A percentile compares a stretch with the other conserved stretches of the same genome.
Conservation (phyloP, 2,888 invertebrate genomes). For the Sphaeridia pumilis region DNA sequence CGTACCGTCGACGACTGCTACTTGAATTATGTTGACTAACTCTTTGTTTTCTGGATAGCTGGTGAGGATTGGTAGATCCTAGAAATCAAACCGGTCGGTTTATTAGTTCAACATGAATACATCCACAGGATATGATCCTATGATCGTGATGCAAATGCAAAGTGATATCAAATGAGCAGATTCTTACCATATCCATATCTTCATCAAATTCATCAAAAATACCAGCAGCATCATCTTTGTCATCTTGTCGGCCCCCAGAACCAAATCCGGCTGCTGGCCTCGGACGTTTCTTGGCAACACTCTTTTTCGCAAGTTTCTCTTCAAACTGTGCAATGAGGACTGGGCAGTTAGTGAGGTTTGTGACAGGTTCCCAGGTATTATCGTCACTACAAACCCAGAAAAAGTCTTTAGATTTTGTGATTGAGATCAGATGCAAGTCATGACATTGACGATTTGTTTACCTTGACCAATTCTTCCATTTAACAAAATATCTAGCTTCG, state of each 20-base stretch:
- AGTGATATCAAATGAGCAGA: too few species aligned
- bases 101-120: too few species aligned
- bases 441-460: slow-evolving; percentile 3
- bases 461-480: slow-evolving; percentile 29
- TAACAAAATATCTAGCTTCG: slow-evolving; percentile 18
- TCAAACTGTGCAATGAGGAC: slow-evolving; percentile 19
- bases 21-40: slow-evolving; percentile 9
- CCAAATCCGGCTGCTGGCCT: too few species aligned
- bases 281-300: neutral
- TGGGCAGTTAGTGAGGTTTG: slow-evolving; percentile 20
- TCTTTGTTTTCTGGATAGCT: slow-evolving; percentile 7
- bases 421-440: neutral
- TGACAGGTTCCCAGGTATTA: slow-evolving; percentile 25
- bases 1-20: slow-evolving; percentile 7
- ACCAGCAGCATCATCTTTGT: too few species aligned
- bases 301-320: neutral
- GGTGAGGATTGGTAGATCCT: slow-evolving; percentile 1
- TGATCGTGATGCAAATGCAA: too few species aligned
- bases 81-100: too few species aligned
- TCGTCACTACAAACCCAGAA: slow-evolving; percentile 6
- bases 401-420: neutral
- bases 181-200: too few species aligned
- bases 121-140: too few species aligned
- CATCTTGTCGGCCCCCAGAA: too few species aligned
- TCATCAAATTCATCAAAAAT: too few species aligned